Percentiles rank a stretch among this genome's conserved stretches.
Conservation (phyloP, 2,113 vertebrate genomes). For the Elgaria multicarinata region DNA sequence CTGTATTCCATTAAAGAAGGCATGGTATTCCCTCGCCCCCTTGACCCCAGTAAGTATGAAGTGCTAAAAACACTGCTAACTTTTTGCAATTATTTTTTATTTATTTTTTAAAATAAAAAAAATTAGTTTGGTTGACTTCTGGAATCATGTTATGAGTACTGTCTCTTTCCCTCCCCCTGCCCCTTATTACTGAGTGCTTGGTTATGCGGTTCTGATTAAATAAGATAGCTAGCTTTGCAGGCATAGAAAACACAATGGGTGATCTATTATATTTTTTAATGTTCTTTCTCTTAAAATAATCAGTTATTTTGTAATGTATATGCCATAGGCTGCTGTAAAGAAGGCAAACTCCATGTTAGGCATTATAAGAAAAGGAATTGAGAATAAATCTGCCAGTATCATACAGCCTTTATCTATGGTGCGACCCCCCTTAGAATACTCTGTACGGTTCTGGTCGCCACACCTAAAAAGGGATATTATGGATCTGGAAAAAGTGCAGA, state of each 20-base stretch:
- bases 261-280: background rate
- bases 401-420: too few species aligned
- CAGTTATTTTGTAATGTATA: background rate
- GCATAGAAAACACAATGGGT: background rate
- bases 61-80: background rate
- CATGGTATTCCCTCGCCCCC: background rate
- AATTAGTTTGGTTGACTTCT: background rate
- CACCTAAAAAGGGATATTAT: too few species aligned
- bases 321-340: too few species aligned
- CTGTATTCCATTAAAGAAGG: background rate
- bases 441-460: too few species aligned
- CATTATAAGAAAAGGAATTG: too few species aligned
- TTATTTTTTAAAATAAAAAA: background rate
- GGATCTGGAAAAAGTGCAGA: too few species aligned
- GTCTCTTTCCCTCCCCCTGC: background rate
- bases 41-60: background rate
- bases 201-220: background rate
- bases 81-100: too few species aligned
- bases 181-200: background rate
- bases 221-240: background rate
- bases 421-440: too few species aligned
- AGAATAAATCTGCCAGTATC: too few species aligned
- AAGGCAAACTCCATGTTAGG: too few species aligned
- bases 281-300: conserved; percentile 13
- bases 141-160: background rate